Evolutionary conservation across 2,113 vertebrate species (phyloP).

Genomic region (Pedetes capensis): DNA sequence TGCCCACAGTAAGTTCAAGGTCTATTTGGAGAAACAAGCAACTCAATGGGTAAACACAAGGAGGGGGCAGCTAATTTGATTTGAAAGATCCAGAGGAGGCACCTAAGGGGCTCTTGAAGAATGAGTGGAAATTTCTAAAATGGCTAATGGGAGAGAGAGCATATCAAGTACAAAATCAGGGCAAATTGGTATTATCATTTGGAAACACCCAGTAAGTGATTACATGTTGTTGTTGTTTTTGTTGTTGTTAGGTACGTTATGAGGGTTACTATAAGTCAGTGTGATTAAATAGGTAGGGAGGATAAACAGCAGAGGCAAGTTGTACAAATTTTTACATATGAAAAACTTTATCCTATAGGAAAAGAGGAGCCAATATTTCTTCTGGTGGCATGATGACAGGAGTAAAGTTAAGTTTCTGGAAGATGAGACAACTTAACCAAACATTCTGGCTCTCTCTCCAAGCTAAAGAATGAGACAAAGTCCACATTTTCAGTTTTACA

Average conservation of each 20-base stretch:
- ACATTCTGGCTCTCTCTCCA: not conserved
- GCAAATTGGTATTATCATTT: not conserved
- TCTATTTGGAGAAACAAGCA: not conserved
- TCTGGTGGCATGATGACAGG: not conserved
- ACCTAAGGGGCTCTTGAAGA: not conserved
- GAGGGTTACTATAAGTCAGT: no score
- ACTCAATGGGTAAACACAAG: not conserved
- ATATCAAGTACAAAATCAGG: not conserved
- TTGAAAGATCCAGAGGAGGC: not conserved
- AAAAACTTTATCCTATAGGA: not conserved
- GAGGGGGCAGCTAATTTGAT: not conserved
- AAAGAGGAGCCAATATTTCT: not conserved
- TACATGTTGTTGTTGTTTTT: no score
- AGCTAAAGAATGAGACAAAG: not conserved
- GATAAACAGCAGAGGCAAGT: not conserved
- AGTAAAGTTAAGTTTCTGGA: slow-evolving; percentile 1
- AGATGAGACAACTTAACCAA: not conserved
- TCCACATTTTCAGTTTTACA: not conserved
- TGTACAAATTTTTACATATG: not conserved
- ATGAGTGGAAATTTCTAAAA: not conserved
- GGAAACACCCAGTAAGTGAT: not conserved
- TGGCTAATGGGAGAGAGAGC: not conserved
- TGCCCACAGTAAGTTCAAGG: not conserved
- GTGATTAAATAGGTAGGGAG: not conserved
- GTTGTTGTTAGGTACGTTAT: no score